A percentile compares a stretch with the other conserved stretches of the same genome.
These are phyloP conservation scores for Rhogogaster chlorosoma DNA, from an alignment of 2,888 invertebrate species.

Conservation along the genomic window DNA sequence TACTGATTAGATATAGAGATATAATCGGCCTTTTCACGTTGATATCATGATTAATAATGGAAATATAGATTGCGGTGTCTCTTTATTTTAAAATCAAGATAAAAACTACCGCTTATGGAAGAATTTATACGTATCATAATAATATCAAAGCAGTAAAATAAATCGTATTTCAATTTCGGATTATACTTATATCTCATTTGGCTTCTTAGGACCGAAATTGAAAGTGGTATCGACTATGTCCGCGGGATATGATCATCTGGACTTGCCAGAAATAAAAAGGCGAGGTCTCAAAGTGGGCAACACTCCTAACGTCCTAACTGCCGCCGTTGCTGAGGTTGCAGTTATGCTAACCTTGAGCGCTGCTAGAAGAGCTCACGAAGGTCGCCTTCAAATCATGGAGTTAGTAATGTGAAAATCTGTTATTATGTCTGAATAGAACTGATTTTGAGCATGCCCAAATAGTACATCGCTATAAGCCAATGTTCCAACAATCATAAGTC, in stretches of 20 bases:
- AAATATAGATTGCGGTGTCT: not conserved
- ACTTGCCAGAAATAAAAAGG: constrained; percentile 84
- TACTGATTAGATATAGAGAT: not conserved
- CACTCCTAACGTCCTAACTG: constrained; percentile 87
- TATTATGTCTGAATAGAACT: not conserved
- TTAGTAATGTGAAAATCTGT: constrained; percentile 66
- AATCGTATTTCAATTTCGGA: constrained; percentile 35
- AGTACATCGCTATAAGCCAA: constrained; percentile 27
- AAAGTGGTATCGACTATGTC: constrained; percentile 91
- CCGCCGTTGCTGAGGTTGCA: constrained; percentile 91
- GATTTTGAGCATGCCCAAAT: not conserved
- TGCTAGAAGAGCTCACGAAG: constrained; percentile 89
- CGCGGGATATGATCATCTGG: constrained; percentile 92
- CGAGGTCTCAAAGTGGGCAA: constrained; percentile 89
- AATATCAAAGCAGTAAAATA: not conserved
- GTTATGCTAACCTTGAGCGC: constrained; percentile 88
- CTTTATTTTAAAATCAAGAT: not conserved
- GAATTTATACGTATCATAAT: not conserved
- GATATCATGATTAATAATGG: not conserved
- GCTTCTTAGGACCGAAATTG: constrained; percentile 82
- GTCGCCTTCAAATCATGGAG: constrained; percentile 83
- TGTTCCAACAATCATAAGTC: constrained; percentile 44
- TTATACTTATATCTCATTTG: constrained; percentile 11
- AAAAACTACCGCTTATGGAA: not conserved
- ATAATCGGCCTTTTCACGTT: not conserved